Percentiles rank a stretch among this genome's conserved stretches.
Evolutionary conservation across 2,113 vertebrate genomes (phyloP).

Genomic region (Pteropus alecto): DNA sequence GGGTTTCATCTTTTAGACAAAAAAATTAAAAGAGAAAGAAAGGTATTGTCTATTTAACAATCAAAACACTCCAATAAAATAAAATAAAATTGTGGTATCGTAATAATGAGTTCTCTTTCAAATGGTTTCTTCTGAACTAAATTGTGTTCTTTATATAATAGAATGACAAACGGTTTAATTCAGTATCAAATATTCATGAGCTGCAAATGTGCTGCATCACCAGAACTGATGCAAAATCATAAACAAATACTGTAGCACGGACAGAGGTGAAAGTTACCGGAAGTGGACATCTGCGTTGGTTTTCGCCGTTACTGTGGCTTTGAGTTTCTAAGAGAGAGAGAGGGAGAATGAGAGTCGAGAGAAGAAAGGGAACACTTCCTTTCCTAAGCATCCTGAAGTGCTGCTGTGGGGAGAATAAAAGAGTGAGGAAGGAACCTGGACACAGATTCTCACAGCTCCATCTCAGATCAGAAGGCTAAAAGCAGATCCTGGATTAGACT

Average conservation of each 20-base stretch:
- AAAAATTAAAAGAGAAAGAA: conserved; percentile 74
- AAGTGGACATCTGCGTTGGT: conserved; percentile 59
- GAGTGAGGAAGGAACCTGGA: neutral
- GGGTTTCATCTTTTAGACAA: conserved; percentile 79
- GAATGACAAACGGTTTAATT: conserved; percentile 84
- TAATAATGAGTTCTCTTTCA: conserved; percentile 84
- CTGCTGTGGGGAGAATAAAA: conserved; percentile 42
- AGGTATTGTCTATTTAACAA: conserved; percentile 84
- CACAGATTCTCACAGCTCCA: neutral
- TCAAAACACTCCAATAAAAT: conserved; percentile 83
- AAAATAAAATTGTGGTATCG: conserved; percentile 80
- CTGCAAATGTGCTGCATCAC: conserved; percentile 72
- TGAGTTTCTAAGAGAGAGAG: conserved; percentile 25
- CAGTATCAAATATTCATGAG: conserved; percentile 74
- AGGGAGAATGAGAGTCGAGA: neutral
- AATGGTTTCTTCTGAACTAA: conserved; percentile 80
- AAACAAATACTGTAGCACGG: conserved; percentile 74
- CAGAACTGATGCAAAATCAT: conserved; percentile 51
- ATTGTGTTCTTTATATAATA: conserved; percentile 78
- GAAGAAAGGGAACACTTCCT: neutral
- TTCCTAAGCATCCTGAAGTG: conserved; percentile 51
- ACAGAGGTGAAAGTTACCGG: conserved; percentile 61
- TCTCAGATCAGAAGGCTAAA: neutral
- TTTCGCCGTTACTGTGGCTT: conserved; percentile 60
- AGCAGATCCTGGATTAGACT: neutral